Base-by-base conservation (phyloP, 2,888 invertebrate genomes). In the Zaprionus obscuricornis region DNA sequence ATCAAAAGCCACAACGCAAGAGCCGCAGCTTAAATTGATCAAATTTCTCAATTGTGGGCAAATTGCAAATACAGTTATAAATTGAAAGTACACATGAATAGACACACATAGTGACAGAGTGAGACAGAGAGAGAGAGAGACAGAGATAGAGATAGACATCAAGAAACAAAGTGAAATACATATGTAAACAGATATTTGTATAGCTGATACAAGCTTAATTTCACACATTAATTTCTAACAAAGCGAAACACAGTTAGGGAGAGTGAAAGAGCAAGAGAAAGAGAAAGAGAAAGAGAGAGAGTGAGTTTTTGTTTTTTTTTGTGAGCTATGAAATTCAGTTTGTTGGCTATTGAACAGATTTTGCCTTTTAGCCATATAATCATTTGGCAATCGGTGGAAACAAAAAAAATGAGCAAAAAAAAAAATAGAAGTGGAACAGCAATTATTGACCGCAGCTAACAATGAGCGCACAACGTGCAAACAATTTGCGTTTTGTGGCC, bases 321-420 rank as follows among this genome's bases (percentile, higher is more conserved):
- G n/a, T n/a, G n/a, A n/a, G n/a, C n/a, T n/a, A n/a, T n/a, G n/a
- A n/a, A n/a, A n/a, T n/a, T n/a, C n/a, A n/a, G 51, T 36, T 26
- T 27, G 39, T 49, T 56, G 74, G 60, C 65, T 29, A 3, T 6
- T 18, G 33, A 62, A 66, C 77, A 64, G 49, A 16, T 57, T 55
- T 54, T 54, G 39, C 40, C 39, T 37, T 71, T 36, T 59, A 49
- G 46, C 55, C 54, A 54, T 81, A 71, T 81, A 79, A 79, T 79
- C 81, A 79, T 81, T 79, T 81, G 78, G 78, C 78, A 81, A 81
- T 79, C 78, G n/a, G n/a, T n/a, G n/a, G n/a, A n/a, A n/a, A 78
- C 71, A 75, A 81, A 73, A 73, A 81, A 81, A 73, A 64, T 75
- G 81, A 50, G 52, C 56, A 39, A 55, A 47, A 45, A 31, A 66